Evolutionary conservation across 2,888 invertebrate genomes (phyloP).

Genomic region (Drepana falcataria): DNA sequence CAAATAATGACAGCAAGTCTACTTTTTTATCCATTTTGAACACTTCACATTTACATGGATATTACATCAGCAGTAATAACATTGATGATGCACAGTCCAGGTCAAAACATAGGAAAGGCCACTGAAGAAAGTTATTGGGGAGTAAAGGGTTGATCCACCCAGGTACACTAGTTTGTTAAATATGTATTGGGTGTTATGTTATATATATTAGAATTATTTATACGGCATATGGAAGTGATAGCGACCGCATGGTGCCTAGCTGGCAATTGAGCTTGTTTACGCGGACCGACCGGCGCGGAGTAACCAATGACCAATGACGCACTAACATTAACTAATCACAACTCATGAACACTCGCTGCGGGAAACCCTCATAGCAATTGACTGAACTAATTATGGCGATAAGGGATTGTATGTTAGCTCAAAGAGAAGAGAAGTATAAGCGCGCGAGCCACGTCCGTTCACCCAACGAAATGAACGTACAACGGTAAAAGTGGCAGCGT

Average conservation of each 20-base stretch:
- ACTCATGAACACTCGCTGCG: conserved; percentile 33
- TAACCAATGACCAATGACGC: conserved; percentile 23
- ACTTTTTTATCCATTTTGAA: conserved; percentile 71
- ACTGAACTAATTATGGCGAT: conserved; percentile 48
- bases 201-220: conserved; percentile 31
- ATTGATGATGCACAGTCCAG: conserved; percentile 41
- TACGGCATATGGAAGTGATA: conserved; percentile 59
- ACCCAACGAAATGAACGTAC: conserved; percentile 71
- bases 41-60: conserved; percentile 40
- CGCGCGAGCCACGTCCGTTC: conserved; percentile 58
- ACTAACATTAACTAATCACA: conserved; percentile 22
- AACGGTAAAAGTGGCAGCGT: conserved; percentile 74
- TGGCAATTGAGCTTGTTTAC: conserved; percentile 69
- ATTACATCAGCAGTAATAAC: conserved; percentile 43
- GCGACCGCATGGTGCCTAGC: conserved; percentile 74
- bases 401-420: conserved; percentile 21
- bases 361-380: conserved; percentile 43
- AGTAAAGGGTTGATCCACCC: conserved; percentile 23
- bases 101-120: conserved; percentile 24
- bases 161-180: conserved; percentile 9
- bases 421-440: conserved; percentile 29
- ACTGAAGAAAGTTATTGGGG: conserved; percentile 24
- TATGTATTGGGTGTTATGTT: conserved; percentile 17
- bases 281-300: conserved; percentile 32
- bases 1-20: conserved; percentile 70